A percentile compares a stretch with the other conserved stretches of the same genome.
These are phyloP conservation scores for Megaptera novaeangliae DNA, from an alignment of 2,113 vertebrate genomes.

Conservation along the genomic window DNA sequence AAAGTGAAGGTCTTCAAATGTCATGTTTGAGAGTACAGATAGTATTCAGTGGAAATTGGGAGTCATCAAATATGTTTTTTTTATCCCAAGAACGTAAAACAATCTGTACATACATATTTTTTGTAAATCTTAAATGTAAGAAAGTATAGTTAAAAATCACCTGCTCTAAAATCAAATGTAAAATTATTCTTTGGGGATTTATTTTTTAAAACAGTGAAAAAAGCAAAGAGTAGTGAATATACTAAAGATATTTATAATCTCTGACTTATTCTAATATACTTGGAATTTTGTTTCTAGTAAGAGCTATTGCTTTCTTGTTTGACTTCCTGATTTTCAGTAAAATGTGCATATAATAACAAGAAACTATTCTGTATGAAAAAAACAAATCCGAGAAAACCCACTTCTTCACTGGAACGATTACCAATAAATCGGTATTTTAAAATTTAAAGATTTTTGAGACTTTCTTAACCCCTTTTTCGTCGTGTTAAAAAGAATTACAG, in stretches of 20 bases:
- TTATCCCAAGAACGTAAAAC: neutral
- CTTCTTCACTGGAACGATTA: neutral
- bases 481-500: neutral
- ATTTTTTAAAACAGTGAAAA: conserved; percentile 2
- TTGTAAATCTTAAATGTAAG: neutral
- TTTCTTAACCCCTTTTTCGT: neutral
- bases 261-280: neutral
- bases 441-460: neutral
- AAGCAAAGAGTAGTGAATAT: neutral
- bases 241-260: neutral
- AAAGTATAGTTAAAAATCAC: neutral
- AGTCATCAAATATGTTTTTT: neutral
- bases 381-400: neutral
- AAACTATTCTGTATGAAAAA: neutral
- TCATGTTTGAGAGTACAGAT: neutral
- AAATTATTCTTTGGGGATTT: neutral
- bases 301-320: neutral
- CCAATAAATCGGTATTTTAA: neutral
- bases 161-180: neutral
- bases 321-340: neutral
- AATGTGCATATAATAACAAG: neutral
- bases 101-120: neutral
- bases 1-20: neutral
- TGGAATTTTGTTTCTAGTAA: neutral
- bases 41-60: neutral